A percentile compares a stretch with the other conserved stretches of the same genome.
Evolutionary conservation across 2,113 vertebrate species (phyloP).

Genomic region (Corynorhinus townsendii): DNA sequence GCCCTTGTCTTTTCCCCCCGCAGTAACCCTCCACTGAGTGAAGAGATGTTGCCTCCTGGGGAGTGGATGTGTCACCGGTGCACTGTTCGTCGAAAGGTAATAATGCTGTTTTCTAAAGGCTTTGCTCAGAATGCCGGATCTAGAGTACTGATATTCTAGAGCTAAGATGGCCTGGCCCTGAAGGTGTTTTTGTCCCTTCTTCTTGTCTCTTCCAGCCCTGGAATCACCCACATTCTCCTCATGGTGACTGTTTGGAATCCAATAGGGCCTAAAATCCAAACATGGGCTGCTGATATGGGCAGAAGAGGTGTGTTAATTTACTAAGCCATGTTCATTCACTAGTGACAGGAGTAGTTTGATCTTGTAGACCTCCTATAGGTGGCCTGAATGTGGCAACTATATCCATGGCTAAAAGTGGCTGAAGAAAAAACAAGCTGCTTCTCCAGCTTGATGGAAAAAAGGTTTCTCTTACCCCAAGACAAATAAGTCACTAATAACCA

Average conservation of each 20-base stretch:
- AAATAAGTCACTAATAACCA: slow-evolving; percentile 19
- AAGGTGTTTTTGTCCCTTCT: slow-evolving; percentile 44
- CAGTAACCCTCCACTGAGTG: slow-evolving; percentile 97
- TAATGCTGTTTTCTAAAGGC: slow-evolving; percentile 6
- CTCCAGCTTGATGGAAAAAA: slow-evolving; percentile 10
- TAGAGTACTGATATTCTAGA: not conserved
- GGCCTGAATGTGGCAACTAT: slow-evolving; percentile 18
- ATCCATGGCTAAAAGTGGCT: not conserved
- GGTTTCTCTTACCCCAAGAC: not conserved
- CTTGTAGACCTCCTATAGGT: slow-evolving; percentile 34
- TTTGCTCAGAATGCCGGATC: slow-evolving; percentile 34
- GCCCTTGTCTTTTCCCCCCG: slow-evolving; percentile 66
- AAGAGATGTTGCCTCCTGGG: slow-evolving; percentile 98
- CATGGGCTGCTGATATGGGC: slow-evolving; percentile 28
- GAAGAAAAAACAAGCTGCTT: not conserved
- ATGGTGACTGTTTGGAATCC: slow-evolving; percentile 44
- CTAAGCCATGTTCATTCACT: slow-evolving; percentile 22
- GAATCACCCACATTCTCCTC: not conserved
- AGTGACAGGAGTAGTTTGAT: slow-evolving; percentile 9
- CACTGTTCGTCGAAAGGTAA: slow-evolving; percentile 95
- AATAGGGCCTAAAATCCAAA: slow-evolving; percentile 55
- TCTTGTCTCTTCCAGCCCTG: slow-evolving; percentile 38
- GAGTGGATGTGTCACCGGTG: slow-evolving; percentile 99
- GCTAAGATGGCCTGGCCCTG: not conserved
- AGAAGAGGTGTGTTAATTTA: slow-evolving; percentile 48